These are phyloP conservation scores for Melieria omissa DNA, from an alignment of 2,888 invertebrate species.

Conservation along the genomic window DNA sequence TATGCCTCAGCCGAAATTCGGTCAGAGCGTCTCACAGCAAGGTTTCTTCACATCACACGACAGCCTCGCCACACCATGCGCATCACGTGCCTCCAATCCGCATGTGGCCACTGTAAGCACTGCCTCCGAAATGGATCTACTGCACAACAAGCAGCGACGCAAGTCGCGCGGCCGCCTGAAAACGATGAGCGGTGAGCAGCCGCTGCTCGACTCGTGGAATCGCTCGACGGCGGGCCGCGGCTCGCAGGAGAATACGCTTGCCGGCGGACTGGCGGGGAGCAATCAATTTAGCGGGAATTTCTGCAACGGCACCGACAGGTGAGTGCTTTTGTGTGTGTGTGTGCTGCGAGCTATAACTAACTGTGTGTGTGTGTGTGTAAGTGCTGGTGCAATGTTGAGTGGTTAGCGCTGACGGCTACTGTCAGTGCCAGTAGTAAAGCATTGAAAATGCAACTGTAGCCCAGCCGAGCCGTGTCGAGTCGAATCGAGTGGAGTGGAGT, in stretches of 20 bases:
- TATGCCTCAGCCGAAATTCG: slow-evolving; percentile 71
- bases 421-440: too few relatives aligned
- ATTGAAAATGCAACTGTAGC: too few relatives aligned
- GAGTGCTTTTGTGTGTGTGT: slow-evolving; percentile 46
- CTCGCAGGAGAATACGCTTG: slow-evolving; percentile 69
- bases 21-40: slow-evolving; percentile 69
- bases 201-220: slow-evolving; percentile 77
- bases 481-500: too few relatives aligned
- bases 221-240: slow-evolving; percentile 68
- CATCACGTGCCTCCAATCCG: slow-evolving; percentile 71
- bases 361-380: too few relatives aligned
- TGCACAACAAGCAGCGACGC: slow-evolving; percentile 68
- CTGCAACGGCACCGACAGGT: slow-evolving; percentile 78
- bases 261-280: slow-evolving; percentile 68
- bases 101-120: slow-evolving; percentile 70
- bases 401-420: too few relatives aligned
- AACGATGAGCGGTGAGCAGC: slow-evolving; percentile 73
- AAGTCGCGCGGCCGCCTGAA: slow-evolving; percentile 76
- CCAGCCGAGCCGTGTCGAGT: too few relatives aligned
- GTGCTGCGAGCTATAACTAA: too few relatives aligned
- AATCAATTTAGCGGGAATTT: slow-evolving; percentile 74
- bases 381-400: too few relatives aligned
- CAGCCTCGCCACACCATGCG: slow-evolving; percentile 77
- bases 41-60: slow-evolving; percentile 80
- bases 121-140: slow-evolving; percentile 79